Percentiles rank a stretch among this genome's conserved stretches.
These are phyloP conservation scores for Hippocampus zosterae DNA, from an alignment of 2,113 vertebrate genomes.

Conservation along the genomic window DNA sequence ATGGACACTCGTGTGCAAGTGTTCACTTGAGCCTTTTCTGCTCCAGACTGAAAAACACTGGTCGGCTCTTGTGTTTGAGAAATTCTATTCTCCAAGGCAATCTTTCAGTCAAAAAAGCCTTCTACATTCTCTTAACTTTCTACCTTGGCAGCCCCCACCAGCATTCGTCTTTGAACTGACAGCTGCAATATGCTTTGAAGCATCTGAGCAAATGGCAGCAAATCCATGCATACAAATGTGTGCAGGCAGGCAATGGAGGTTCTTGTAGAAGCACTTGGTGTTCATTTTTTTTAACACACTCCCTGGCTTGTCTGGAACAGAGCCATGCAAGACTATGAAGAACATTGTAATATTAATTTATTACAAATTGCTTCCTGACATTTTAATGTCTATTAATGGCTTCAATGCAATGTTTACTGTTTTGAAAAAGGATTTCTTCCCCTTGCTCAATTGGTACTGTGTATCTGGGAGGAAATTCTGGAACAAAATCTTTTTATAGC, in stretches of 20 bases:
- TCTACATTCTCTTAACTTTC: neutral
- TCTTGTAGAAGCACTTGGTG: constrained; percentile 54
- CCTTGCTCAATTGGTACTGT: constrained; percentile 38
- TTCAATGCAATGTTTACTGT: constrained; percentile 62
- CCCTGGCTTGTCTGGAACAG: constrained; percentile 43
- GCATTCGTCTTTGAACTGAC: constrained; percentile 25
- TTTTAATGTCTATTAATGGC: constrained; percentile 59
- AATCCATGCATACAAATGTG: constrained; percentile 22
- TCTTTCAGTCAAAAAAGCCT: neutral
- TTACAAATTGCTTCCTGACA: constrained; percentile 53
- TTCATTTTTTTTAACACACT: constrained; percentile 41
- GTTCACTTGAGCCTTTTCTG: neutral
- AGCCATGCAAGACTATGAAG: constrained; percentile 51
- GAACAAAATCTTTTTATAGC: constrained; percentile 62
- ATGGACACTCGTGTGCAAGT: neutral
- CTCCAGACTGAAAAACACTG: neutral
- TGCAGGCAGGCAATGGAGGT: constrained; percentile 22
- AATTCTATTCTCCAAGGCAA: neutral
- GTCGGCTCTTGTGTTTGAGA: constrained; percentile 3
- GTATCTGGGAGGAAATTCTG: constrained; percentile 45
- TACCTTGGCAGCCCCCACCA: constrained; percentile 5
- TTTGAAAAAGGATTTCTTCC: constrained; percentile 53
- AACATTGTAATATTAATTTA: constrained; percentile 59
- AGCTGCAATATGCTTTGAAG: constrained; percentile 47
- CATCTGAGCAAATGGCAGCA: constrained; percentile 35